Conservation (phyloP, 2,797 vertebrate species). For the Sebastes wilsoni region DNA sequence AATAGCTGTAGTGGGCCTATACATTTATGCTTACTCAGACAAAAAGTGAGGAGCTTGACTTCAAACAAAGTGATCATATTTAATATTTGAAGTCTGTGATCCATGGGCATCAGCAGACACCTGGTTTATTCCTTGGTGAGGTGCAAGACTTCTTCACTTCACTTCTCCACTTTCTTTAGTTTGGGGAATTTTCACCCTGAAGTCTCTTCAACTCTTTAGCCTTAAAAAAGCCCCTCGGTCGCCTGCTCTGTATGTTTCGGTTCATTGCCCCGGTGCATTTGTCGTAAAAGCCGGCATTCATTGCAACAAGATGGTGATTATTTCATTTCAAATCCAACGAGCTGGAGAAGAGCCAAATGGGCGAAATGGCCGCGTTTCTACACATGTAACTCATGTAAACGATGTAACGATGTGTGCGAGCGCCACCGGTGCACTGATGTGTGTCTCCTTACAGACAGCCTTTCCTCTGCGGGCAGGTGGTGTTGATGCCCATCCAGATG, state of each 20-base stretch:
- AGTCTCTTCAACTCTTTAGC: neutral
- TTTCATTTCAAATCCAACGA: neutral
- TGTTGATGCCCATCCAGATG: conserved; percentile 68
- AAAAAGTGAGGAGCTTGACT: neutral
- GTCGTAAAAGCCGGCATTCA: neutral
- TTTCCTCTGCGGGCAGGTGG: conserved; percentile 65
- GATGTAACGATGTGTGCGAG: conserved; percentile 6
- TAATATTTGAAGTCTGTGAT: neutral
- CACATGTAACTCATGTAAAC: conserved; percentile 34
- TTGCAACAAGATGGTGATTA: neutral
- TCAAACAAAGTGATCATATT: conserved; percentile 8
- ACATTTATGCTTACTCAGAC: neutral
- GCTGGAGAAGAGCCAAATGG: conserved; percentile 6
- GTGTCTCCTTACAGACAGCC: conserved; percentile 48
- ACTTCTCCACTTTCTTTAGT: neutral
- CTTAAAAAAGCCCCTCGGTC: neutral
- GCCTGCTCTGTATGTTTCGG: neutral
- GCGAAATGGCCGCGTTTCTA: neutral
- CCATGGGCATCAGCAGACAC: neutral
- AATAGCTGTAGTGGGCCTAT: neutral
- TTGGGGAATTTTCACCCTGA: too few species aligned
- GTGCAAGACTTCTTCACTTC: neutral
- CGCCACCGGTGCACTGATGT: conserved; percentile 15
- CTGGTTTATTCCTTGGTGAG: neutral
- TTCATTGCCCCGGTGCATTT: neutral